phyloP scores from a whole-genome alignment of 1,140 invertebrate species.

The Pogonomyrmex barbatus region DNA sequence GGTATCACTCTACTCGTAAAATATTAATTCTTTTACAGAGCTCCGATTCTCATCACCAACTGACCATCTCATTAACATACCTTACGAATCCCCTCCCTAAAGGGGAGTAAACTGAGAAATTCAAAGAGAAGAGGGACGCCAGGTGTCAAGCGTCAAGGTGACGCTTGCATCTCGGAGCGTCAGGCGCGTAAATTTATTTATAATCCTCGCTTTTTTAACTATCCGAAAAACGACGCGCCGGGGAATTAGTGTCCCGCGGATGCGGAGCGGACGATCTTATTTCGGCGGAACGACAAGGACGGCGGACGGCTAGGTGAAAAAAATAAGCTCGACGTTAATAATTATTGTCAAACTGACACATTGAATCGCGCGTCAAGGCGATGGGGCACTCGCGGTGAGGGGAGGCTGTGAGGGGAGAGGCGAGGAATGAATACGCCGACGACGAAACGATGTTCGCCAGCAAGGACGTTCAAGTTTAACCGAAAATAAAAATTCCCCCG shows the following conservation, averaged over 20 bases:
- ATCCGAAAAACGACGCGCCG: neutral
- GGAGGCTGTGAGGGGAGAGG: neutral
- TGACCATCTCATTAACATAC: constrained; percentile 44
- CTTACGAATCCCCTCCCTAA: constrained; percentile 4
- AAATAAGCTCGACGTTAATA: constrained; percentile 74
- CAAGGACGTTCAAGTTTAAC: constrained; percentile 86
- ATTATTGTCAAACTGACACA: constrained; percentile 70
- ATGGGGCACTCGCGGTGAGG: neutral
- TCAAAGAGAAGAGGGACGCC: constrained; percentile 21
- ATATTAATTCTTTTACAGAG: neutral
- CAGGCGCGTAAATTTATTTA: constrained; percentile 72
- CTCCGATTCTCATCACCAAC: constrained; percentile 6
- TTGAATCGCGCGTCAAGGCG: constrained; percentile 37
- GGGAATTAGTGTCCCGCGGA: constrained; percentile 67
- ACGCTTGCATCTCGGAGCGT: constrained; percentile 9
- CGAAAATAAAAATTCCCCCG: constrained; percentile 84
- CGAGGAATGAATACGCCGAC: constrained; percentile 55
- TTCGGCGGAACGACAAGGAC: constrained; percentile 47
- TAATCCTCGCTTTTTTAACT: constrained; percentile 69
- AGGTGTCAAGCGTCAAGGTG: constrained; percentile 45
- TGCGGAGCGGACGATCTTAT: constrained; percentile 27
- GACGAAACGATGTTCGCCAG: constrained; percentile 56
- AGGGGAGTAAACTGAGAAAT: neutral
- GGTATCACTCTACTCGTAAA: neutral
- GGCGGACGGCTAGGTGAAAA: constrained; percentile 62